Evolutionary conservation across 2,888 invertebrate genomes (phyloP), one percentile per base, ranked within the genome.

Genomic region (Nineta flava): DNA sequence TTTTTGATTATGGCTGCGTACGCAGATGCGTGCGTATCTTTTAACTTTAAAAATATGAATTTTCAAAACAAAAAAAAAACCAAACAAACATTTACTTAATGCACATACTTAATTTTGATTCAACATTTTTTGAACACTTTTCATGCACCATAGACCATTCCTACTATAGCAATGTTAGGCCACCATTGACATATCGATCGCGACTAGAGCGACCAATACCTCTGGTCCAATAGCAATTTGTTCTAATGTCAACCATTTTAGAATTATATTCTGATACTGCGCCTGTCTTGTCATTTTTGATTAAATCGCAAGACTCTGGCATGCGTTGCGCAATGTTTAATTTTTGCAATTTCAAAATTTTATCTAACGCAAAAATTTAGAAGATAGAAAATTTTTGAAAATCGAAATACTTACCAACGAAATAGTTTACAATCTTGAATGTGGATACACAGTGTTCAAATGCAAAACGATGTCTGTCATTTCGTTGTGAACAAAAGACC

Each of bases 1-100:
- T 77, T 77, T 76, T 73, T 77, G 80, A 81, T 79, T 83, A 86
- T 86, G 87, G 78, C 88, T 90, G 90, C 90, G 88, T 90, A 87
- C 87, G 88, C 87, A 88, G 88, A 87, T 90, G 86, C 85, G 86
- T 86, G 83, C 73, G 70, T 62, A 26, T 26, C 26, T 26, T 26
- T 26, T 26, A 26, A 7, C 71, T 67, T n/a, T n/a, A 59, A 59
- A 58, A 57, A 26, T 26, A 26, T 57, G 60, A 61, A 61, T 61
- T 59, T 57, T 56, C 56, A 56, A n/a, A 53, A 54, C 54, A 53
- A 58, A 55, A 53, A 51, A 54, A 53, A 54, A 53, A n/a, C 13
- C 9, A 6, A 13, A 16, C 16, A 15, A 40, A 40, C 13, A 6
- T 40, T 40, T 26, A 26, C 1, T 26, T 26, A 3, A 26, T 7